Evolutionary conservation across 2,113 vertebrate species (phyloP).

Genomic region (Arenaria interpres): DNA sequence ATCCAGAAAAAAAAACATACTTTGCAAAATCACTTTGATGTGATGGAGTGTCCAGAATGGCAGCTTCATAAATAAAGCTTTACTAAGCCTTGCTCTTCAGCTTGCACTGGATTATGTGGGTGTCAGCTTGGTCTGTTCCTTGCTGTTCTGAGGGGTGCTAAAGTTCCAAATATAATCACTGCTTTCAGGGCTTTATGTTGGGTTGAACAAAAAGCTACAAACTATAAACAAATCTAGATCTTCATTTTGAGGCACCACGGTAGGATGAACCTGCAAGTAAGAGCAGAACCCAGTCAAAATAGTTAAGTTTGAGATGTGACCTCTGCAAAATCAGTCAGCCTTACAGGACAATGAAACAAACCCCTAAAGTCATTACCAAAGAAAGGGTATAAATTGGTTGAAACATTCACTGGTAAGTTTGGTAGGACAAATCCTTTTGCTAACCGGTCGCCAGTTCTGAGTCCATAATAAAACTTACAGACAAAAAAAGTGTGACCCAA

Average conservation of each 20-base stretch:
- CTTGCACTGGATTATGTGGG: conserved; percentile 16
- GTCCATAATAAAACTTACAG: not conserved
- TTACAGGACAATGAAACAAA: not conserved
- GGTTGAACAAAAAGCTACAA: not conserved
- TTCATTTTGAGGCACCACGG: not conserved
- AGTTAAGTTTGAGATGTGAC: not conserved
- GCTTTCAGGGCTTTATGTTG: not conserved
- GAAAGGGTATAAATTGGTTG: not conserved
- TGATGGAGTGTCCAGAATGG: conserved; percentile 16
- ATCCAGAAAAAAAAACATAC: not conserved
- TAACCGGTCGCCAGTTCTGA: not conserved
- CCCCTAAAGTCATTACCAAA: fast-evolving
- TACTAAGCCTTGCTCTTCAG: conserved; percentile 5
- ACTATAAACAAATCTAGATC: not conserved
- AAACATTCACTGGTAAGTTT: not conserved
- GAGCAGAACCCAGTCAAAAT: not conserved
- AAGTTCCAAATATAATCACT: not conserved
- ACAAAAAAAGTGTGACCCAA: conserved; percentile 5
- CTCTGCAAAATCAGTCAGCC: not conserved
- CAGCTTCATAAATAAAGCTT: conserved; percentile 25
- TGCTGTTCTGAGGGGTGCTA: not conserved
- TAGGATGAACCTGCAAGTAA: not conserved
- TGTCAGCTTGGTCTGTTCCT: conserved; percentile 26
- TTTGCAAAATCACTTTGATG: not conserved
- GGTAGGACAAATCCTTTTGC: not conserved